A percentile compares a stretch with the other conserved stretches of the same genome.
phyloP scores from a whole-genome alignment of 2,113 vertebrate genomes.

The Agelaius phoeniceus region DNA sequence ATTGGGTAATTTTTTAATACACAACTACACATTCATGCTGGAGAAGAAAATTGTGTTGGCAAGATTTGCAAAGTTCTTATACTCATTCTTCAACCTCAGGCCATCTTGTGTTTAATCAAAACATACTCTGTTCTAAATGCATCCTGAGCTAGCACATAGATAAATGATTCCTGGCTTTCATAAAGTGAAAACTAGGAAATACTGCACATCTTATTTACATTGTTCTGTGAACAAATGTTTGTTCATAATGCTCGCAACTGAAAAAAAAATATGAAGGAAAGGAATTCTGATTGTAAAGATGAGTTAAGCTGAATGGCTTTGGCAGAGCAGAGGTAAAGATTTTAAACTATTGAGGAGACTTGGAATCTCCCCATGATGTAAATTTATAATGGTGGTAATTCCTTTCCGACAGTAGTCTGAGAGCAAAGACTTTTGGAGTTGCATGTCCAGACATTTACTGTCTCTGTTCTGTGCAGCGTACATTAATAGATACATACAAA shows the following conservation, averaged over 20 bases:
- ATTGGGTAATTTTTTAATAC: neutral
- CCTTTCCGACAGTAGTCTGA: neutral
- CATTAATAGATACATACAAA: neutral
- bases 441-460: neutral
- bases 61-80: neutral
- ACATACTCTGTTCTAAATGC: neutral
- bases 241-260: neutral
- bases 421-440: neutral
- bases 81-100: neutral
- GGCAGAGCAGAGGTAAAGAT: neutral
- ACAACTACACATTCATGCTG: neutral
- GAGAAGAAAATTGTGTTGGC: neutral
- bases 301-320: neutral
- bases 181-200: neutral
- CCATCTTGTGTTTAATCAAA: neutral
- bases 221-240: neutral
- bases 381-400: neutral
- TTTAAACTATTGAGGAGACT: neutral
- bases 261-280: neutral
- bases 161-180: neutral
- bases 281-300: neutral
- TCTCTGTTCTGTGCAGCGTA: neutral
- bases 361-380: neutral
- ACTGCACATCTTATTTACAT: neutral
- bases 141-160: neutral